Evolutionary conservation across 2,797 vertebrate species (phyloP).

Genomic region (Danio choprae): DNA sequence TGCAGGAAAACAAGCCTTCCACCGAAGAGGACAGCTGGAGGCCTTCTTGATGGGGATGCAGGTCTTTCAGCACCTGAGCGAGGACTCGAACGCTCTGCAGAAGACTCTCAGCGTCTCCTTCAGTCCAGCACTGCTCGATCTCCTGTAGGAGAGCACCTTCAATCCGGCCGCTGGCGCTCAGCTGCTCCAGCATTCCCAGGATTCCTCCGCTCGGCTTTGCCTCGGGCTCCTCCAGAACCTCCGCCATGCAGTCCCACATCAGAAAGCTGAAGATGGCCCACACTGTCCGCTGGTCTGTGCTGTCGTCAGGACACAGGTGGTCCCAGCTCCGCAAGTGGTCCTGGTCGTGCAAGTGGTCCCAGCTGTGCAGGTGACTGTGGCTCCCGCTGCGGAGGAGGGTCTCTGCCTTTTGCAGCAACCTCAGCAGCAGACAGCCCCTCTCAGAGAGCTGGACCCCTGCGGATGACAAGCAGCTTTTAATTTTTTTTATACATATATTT

Average conservation of each 20-base stretch:
- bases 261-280: slow-evolving; percentile 64
- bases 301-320: slow-evolving; percentile 16
- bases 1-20: slow-evolving; percentile 60
- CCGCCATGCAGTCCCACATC: slow-evolving; percentile 64
- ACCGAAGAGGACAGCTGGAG: slow-evolving; percentile 50
- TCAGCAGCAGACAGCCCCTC: slow-evolving; percentile 62
- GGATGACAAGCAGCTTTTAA: slow-evolving; percentile 28
- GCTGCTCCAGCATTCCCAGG: slow-evolving; percentile 44
- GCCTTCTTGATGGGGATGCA: slow-evolving; percentile 54
- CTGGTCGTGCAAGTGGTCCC: slow-evolving; percentile 42
- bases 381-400: slow-evolving; percentile 38
- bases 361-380: slow-evolving; percentile 34
- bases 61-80: slow-evolving; percentile 65
- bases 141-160: slow-evolving; percentile 60
- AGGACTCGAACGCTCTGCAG: slow-evolving; percentile 60
- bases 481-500: too few relatives aligned
- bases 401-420: slow-evolving; percentile 62
- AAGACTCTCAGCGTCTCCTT: slow-evolving; percentile 57
- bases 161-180: slow-evolving; percentile 46
- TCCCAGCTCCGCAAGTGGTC: slow-evolving; percentile 35
- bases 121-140: slow-evolving; percentile 63
- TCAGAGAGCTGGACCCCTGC: slow-evolving; percentile 64
- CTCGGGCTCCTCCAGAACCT: slow-evolving; percentile 59
- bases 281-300: slow-evolving; percentile 26
- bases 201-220: slow-evolving; percentile 34